These are phyloP conservation scores for Penaeus japonicus DNA, from an alignment of 1,140 invertebrate species.

Conservation along the genomic window DNA sequence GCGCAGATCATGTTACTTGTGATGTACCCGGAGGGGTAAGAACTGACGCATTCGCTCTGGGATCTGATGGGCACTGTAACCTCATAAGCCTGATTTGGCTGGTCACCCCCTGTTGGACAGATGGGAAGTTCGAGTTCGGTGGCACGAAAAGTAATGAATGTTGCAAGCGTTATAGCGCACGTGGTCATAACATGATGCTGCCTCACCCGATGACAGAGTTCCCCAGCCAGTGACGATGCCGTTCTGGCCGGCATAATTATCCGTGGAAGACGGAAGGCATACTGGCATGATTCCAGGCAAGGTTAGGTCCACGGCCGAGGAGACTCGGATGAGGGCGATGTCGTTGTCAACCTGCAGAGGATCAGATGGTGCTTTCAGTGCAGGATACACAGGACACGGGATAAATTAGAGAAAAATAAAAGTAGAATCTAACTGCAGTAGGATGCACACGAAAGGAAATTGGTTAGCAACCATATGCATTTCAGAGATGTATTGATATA, in stretches of 20 bases:
- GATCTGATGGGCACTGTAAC: constrained; percentile 70
- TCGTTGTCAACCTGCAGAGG: not conserved
- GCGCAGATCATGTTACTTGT: constrained; percentile 26
- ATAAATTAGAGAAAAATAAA: too few species aligned
- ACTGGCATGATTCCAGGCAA: not conserved
- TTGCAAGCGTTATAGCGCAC: not conserved
- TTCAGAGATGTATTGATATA: too few species aligned
- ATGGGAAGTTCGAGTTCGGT: too few species aligned
- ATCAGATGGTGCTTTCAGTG: not conserved
- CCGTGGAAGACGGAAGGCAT: not conserved
- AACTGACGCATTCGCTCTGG: constrained; percentile 51
- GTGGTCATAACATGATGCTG: not conserved
- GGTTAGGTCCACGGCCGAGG: not conserved
- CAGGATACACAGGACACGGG: not conserved
- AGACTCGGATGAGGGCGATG: not conserved
- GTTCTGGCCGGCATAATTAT: not conserved
- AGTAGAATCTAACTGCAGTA: too few species aligned
- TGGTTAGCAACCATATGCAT: too few species aligned
- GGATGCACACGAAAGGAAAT: too few species aligned
- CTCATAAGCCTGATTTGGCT: constrained; percentile 64
- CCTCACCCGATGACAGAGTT: not conserved
- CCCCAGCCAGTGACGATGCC: not conserved
- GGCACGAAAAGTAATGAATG: not conserved
- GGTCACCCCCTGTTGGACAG: not conserved
- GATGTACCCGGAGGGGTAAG: not conserved